Percentiles rank a stretch among this genome's conserved stretches.
phyloP scores from a whole-genome alignment of 2,888 invertebrate species.

The Silvanus unidentatus region DNA sequence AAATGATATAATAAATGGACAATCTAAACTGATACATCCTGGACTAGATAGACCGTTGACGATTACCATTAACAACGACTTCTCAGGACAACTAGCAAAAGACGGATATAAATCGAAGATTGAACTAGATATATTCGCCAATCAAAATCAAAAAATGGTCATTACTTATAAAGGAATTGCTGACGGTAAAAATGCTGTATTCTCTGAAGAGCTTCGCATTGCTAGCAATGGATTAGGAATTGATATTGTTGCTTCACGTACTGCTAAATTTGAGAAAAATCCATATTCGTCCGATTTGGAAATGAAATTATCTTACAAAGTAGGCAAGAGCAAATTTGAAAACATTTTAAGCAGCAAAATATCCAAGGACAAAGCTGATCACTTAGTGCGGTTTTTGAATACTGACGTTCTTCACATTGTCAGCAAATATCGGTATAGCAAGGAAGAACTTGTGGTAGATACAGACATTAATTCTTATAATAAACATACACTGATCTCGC shows the following conservation, averaged over 20 bases:
- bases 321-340: slow-evolving; percentile 30
- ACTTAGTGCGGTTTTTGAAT: slow-evolving; percentile 42
- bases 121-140: slow-evolving; percentile 56
- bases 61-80: slow-evolving; percentile 17
- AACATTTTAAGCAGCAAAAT: slow-evolving; percentile 22
- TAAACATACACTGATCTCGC: slow-evolving; percentile 48
- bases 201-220: slow-evolving; percentile 42
- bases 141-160: slow-evolving; percentile 53
- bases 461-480: slow-evolving; percentile 50
- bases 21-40: slow-evolving; percentile 63
- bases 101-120: slow-evolving; percentile 45
- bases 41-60: slow-evolving; percentile 49
- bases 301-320: slow-evolving; percentile 18
- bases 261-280: slow-evolving; percentile 23
- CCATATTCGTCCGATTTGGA: slow-evolving; percentile 18
- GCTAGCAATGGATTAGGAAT: slow-evolving; percentile 45
- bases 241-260: slow-evolving; percentile 27
- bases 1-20: slow-evolving; percentile 49
- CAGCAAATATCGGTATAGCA: slow-evolving; percentile 47
- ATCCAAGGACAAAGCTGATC: slow-evolving; percentile 28
- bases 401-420: slow-evolving; percentile 52
- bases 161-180: slow-evolving; percentile 32
- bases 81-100: slow-evolving; percentile 33
- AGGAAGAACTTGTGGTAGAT: slow-evolving; percentile 51
- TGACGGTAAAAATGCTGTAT: slow-evolving; percentile 35